A percentile compares a stretch with the other conserved stretches of the same genome.
These are phyloP conservation scores for Austrolebias charrua DNA, from an alignment of 2,797 vertebrate genomes.

Conservation along the genomic window DNA sequence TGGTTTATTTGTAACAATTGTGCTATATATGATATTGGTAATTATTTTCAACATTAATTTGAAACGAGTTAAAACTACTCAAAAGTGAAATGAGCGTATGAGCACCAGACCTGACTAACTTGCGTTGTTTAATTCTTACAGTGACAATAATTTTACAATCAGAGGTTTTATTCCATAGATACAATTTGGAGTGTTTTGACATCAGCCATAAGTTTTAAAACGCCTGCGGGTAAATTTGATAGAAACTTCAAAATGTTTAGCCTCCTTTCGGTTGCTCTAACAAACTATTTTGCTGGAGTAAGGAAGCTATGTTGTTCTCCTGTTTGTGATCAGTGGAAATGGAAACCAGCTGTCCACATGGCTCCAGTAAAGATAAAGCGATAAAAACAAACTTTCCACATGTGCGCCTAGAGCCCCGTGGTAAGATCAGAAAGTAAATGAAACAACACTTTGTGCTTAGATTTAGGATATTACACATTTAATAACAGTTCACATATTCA, in stretches of 20 bases:
- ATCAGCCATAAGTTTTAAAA: neutral
- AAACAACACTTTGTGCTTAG: constrained; percentile 37
- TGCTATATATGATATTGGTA: too few species aligned
- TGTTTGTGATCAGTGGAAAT: constrained; percentile 35
- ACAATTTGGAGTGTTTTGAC: constrained; percentile 1
- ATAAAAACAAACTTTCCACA: constrained; percentile 46
- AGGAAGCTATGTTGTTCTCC: constrained; percentile 24
- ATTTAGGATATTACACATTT: constrained; percentile 37
- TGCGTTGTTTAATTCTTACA: neutral
- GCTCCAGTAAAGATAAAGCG: constrained; percentile 42
- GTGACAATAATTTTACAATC: neutral
- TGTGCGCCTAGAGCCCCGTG: constrained; percentile 32
- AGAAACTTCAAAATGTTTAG: neutral
- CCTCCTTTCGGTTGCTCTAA: neutral
- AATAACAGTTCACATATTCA: constrained; percentile 38
- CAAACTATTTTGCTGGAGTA: constrained; percentile 6
- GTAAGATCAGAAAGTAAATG: constrained; percentile 36
- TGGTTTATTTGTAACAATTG: too few species aligned
- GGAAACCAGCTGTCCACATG: constrained; percentile 51
- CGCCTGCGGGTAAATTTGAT: neutral
- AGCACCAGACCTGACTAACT: neutral
- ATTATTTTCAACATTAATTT: too few species aligned
- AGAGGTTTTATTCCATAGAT: neutral
- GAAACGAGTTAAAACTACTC: too few species aligned
- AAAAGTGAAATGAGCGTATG: too few species aligned